Evolutionary conservation across 2,888 invertebrate genomes (phyloP).

Genomic region (Seira sanloemensis): DNA sequence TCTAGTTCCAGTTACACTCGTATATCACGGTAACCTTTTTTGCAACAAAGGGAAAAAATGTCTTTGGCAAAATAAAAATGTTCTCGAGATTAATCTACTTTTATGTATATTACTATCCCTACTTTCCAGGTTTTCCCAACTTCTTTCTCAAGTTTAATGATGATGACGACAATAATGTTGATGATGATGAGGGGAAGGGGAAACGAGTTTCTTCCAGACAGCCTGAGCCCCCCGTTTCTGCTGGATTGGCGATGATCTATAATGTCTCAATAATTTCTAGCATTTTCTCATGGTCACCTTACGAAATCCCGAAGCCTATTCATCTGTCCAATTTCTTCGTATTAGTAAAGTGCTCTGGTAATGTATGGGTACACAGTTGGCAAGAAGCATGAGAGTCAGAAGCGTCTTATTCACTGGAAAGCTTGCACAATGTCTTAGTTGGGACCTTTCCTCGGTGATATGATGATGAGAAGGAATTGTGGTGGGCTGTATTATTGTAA

Average conservation of each 20-base stretch:
- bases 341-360: not conserved
- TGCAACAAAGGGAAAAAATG: not conserved
- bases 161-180: constrained; percentile 36
- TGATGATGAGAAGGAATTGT: constrained; percentile 43
- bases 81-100: constrained; percentile 33
- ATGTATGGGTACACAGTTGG: not conserved
- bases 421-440: not conserved
- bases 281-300: not conserved
- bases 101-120: constrained; percentile 10
- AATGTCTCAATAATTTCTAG: not conserved
- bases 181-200: constrained; percentile 25
- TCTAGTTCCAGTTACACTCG: not conserved
- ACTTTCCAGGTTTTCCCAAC: not conserved
- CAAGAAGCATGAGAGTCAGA: not conserved
- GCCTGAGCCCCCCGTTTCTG: no score
- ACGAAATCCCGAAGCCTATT: not conserved
- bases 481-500: constrained; percentile 39
- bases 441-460: not conserved
- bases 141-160: constrained; percentile 38
- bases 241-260: not conserved
- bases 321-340: not conserved
- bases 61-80: not conserved
- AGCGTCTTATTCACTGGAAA: not conserved
- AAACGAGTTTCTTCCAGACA: not conserved
- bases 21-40: not conserved